Conservation (phyloP, 2,888 invertebrate genomes). For the Aleiodes testaceus region DNA sequence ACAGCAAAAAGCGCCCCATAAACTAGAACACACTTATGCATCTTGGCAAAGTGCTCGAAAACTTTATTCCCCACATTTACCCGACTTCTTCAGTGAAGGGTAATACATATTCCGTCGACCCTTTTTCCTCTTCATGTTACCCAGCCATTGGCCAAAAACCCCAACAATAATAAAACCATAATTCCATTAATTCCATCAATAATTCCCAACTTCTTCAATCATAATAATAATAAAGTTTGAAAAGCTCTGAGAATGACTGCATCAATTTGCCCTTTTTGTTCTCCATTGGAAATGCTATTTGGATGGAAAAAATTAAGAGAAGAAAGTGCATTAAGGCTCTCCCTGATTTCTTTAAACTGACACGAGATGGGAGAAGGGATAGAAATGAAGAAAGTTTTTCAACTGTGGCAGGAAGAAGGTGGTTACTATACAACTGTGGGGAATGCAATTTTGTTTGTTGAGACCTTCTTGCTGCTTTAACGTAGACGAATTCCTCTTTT, state of each 20-base stretch:
- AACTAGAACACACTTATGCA: slow-evolving; percentile 14
- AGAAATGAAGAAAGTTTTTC: slow-evolving; percentile 6
- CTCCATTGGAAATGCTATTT: slow-evolving; percentile 24
- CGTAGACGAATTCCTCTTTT: slow-evolving; percentile 29
- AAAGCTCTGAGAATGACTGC: too few relatives aligned
- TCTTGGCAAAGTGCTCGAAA: slow-evolving; percentile 40
- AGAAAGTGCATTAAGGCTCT: slow-evolving; percentile 33
- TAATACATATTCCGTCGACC: slow-evolving; percentile 36
- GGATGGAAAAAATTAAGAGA: slow-evolving; percentile 30
- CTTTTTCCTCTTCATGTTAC: slow-evolving; percentile 16
- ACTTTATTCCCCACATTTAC: slow-evolving; percentile 31
- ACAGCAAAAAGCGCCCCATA: neutral
- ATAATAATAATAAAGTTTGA: too few relatives aligned
- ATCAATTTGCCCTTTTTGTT: slow-evolving; percentile 5
- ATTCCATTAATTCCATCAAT: too few relatives aligned
- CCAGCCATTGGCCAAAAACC: neutral
- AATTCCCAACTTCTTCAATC: too few relatives aligned
- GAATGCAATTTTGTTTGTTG: slow-evolving; percentile 37
- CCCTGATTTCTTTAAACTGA: slow-evolving; percentile 32
- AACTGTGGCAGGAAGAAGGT: neutral
- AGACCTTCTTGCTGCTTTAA: slow-evolving; percentile 21
- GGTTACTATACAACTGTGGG: slow-evolving; percentile 7
- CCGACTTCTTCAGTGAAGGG: slow-evolving; percentile 25
- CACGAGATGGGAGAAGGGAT: neutral
- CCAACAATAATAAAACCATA: too few relatives aligned